Evolutionary conservation across 2,888 invertebrate species (phyloP).

Genomic region (Lamellibrachia satsuma): DNA sequence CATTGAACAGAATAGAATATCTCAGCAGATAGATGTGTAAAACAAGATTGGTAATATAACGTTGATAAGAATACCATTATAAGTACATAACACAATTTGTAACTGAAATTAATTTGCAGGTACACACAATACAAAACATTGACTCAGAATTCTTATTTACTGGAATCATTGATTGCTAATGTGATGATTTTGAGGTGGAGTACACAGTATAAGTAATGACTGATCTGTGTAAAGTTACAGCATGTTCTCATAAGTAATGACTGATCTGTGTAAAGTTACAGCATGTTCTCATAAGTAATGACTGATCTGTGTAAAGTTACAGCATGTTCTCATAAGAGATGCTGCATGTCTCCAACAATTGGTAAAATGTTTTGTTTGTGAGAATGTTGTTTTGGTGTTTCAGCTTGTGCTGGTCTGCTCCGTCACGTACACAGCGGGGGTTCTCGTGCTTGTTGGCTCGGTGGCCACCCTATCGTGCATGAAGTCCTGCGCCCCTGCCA

Average conservation of each 20-base stretch:
- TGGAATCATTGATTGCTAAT: too few species aligned
- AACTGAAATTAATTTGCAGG: not conserved
- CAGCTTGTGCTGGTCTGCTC: constrained; percentile 72
- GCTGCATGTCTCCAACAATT: not conserved
- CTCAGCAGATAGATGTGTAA: not conserved
- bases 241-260: not conserved
- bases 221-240: not conserved
- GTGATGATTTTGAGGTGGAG: too few species aligned
- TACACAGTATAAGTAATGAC: not conserved
- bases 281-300: not conserved
- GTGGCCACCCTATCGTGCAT: constrained; percentile 53
- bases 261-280: not conserved
- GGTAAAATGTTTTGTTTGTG: not conserved
- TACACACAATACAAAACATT: not conserved
- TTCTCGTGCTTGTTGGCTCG: constrained; percentile 73
- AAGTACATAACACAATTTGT: not conserved
- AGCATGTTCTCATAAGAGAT: not conserved
- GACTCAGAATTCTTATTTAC: too few species aligned
- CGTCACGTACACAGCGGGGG: constrained; percentile 73
- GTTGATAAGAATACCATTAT: not conserved
- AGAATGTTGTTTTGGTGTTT: constrained; percentile 33
- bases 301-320: not conserved
- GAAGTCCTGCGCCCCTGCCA: not conserved
- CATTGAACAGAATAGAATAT: not conserved
- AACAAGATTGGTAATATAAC: not conserved